Evolutionary conservation across 2,113 vertebrate genomes (phyloP).

Genomic region (Corvus moneduloides): DNA sequence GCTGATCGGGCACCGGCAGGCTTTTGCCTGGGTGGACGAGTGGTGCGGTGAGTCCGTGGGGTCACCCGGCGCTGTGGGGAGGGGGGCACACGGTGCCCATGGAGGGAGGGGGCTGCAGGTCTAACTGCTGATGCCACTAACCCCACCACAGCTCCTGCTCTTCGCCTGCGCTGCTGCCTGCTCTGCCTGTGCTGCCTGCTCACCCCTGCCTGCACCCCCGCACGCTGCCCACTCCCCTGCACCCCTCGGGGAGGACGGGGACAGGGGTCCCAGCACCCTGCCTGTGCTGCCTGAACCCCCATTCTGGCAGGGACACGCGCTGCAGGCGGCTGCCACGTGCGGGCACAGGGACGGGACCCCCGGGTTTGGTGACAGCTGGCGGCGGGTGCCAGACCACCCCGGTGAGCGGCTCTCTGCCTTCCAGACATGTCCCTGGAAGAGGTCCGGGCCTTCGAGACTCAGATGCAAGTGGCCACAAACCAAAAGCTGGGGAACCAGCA

Average conservation of each 20-base stretch:
- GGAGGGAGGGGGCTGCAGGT: not conserved
- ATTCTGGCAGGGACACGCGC: not conserved
- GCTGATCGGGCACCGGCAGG: constrained; percentile 76
- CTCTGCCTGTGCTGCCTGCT: not conserved
- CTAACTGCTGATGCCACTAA: not conserved
- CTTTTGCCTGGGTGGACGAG: constrained; percentile 77
- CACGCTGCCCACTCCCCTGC: accelerated
- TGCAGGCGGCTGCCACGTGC: accelerated
- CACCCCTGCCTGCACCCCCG: not conserved
- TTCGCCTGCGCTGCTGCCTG: not conserved
- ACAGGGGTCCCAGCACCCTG: not conserved
- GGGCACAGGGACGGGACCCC: not conserved
- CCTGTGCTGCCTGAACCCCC: not conserved
- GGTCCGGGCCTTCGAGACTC: constrained; percentile 66
- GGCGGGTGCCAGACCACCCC: not conserved
- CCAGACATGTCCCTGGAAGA: constrained; percentile 73
- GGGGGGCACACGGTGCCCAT: accelerated
- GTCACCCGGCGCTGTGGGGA: accelerated
- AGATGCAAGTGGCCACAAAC: constrained; percentile 74
- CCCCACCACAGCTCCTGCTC: not conserved
- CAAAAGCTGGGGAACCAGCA: constrained; percentile 67
- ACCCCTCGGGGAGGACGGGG: accelerated
- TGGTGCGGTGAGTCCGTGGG: constrained; percentile 65
- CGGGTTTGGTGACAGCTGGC: not conserved
- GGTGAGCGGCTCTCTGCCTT: constrained; percentile 54